These are phyloP conservation scores for Rhizoglyphus robini DNA, from an alignment of 1,140 invertebrate species.

Conservation along the genomic window DNA sequence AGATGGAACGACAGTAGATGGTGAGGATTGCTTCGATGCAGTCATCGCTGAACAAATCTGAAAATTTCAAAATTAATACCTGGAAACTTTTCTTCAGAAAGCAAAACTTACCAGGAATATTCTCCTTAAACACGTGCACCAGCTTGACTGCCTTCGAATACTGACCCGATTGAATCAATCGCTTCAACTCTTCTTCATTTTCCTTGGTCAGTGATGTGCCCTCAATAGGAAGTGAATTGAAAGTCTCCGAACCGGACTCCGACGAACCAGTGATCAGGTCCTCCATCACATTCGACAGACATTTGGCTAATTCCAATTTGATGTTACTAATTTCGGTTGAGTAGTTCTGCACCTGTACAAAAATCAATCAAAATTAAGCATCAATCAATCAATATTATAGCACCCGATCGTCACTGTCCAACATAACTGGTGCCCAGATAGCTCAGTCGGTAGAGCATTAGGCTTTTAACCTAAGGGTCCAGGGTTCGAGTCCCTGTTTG, in stretches of 20 bases:
- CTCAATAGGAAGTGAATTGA: background rate
- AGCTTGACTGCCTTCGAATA: background rate
- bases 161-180: slow-evolving; percentile 2
- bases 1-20: slow-evolving; percentile 53
- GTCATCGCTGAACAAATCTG: slow-evolving; percentile 5
- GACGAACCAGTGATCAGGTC: background rate
- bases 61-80: background rate
- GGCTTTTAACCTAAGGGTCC: no score
- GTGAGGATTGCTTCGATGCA: slow-evolving; percentile 47
- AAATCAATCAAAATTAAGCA: background rate
- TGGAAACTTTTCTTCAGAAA: background rate
- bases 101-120: background rate
- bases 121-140: background rate
- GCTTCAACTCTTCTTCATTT: background rate
- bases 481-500: no score
- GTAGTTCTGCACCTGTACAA: slow-evolving; percentile 33
- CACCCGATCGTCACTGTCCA: background rate
- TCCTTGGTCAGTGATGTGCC: slow-evolving; percentile 8
- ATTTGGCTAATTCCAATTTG: slow-evolving; percentile 31
- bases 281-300: background rate
- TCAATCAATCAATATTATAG: background rate
- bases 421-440: no score
- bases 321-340: slow-evolving; percentile 33
- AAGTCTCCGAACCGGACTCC: background rate
- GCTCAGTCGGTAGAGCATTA: no score